phyloP scores from a whole-genome alignment of 2,797 vertebrate genomes.

The Parambassis ranga region DNA sequence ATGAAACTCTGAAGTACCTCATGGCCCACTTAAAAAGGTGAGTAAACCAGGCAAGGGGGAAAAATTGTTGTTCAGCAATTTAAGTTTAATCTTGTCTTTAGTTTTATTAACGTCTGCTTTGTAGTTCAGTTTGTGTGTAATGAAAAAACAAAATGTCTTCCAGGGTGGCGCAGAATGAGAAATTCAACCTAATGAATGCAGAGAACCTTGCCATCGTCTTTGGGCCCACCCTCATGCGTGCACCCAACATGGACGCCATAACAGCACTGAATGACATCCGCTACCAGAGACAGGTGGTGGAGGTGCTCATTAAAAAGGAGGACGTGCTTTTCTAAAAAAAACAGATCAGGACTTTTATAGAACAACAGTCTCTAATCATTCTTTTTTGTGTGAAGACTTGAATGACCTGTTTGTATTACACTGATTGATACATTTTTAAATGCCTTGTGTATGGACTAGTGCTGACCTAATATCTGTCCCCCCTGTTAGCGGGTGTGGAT shows the following conservation, averaged over 20 bases:
- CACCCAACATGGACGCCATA: slow-evolving; percentile 91
- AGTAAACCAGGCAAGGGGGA: slow-evolving; percentile 35
- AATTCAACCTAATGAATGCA: slow-evolving; percentile 96
- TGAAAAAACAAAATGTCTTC: no score
- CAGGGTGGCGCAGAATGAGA: slow-evolving; percentile 95
- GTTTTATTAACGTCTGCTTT: no score
- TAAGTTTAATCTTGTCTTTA: no score
- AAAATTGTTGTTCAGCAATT: no score
- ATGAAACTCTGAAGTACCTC: slow-evolving; percentile 94
- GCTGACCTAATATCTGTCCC: slow-evolving; percentile 78
- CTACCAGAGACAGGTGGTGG: slow-evolving; percentile 98
- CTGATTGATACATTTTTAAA: slow-evolving; percentile 52
- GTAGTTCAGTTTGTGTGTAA: no score
- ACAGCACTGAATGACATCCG: slow-evolving; percentile 96
- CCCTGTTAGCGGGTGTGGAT: slow-evolving; percentile 79
- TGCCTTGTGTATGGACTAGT: slow-evolving; percentile 81
- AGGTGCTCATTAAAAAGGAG: slow-evolving; percentile 97
- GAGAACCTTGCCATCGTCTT: slow-evolving; percentile 98
- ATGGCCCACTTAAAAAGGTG: slow-evolving; percentile 98
- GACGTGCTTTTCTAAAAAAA: slow-evolving; percentile 92
- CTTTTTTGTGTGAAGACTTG: slow-evolving; percentile 81
- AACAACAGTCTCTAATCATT: slow-evolving; percentile 73
- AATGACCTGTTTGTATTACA: slow-evolving; percentile 64
- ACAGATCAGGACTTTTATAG: slow-evolving; percentile 72
- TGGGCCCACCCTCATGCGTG: slow-evolving; percentile 96